Base-by-base conservation (phyloP, 2,113 vertebrate species). In the Daphoenositta chrysoptera region DNA sequence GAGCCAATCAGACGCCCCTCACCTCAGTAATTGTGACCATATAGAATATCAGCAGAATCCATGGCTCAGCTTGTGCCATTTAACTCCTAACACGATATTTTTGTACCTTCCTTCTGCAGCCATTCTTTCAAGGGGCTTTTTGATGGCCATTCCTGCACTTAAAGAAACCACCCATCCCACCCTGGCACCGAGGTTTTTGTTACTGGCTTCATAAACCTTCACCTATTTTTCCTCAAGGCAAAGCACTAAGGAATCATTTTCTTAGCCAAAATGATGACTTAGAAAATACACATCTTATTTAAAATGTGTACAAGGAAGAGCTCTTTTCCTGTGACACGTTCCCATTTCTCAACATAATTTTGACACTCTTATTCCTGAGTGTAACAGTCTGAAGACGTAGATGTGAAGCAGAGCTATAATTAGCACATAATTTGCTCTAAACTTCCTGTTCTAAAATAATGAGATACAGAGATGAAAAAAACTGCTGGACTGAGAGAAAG, bases 291-390 rank as follows among this genome's bases (percentile, higher is more conserved):
- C 69, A 82, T 72, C 94, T 97, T 44, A 40, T 40, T 65, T 66
- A 75, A 93, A 50, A 63, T 15, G 2, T 19, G 26, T 82, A 57
- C 40, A n/a, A 57, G 88, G 71, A 89, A 86, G 83, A 95, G 64
- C 47, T 90, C 61, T 91, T 86, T 86, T 47, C 50, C 94, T 77
- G 21, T 94, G 82, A 95, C 91, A 96, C 53, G 2, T 87, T 63
- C 83, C 89, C 93, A 72, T 97, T 94, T 87, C 95, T 87, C 96
- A 79, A 51, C 95, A 94, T 66, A 70, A 90, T 70, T 95, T 81
- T 93, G 96, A 92, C 92, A 97, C 80, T 27, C 60, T 89, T 27
- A 56, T 84, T 83, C 80, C 91, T 44, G 75, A 78, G 94, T 19
- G n/a, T 78, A 93, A 56, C 76, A 61, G 42, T 60, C 93, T 96